Conservation (phyloP, 2,888 invertebrate species). For the Flabesymbios commensalis region DNA sequence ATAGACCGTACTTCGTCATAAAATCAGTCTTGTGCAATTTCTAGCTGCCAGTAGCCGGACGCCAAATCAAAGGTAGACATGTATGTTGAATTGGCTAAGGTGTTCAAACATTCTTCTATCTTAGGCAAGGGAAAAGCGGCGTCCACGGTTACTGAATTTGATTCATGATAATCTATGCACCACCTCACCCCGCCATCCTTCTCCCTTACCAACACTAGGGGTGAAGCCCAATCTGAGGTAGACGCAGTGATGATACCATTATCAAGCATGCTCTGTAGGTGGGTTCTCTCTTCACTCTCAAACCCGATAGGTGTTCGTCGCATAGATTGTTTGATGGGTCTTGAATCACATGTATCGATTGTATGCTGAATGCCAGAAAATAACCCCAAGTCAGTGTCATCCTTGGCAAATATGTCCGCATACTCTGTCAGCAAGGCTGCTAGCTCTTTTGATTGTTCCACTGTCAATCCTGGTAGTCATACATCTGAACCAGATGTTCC, state of each 20-base stretch:
- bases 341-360: slow-evolving; percentile 10
- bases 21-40: not conserved
- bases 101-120: not conserved
- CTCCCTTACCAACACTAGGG: not conserved
- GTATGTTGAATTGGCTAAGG: not conserved
- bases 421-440: not conserved
- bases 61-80: not conserved
- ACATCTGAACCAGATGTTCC: too few species aligned
- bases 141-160: not conserved
- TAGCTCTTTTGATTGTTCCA: not conserved
- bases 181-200: not conserved
- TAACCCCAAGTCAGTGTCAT: not conserved
- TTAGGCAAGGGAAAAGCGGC: not conserved
- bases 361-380: not conserved
- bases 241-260: not conserved
- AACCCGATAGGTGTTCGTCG: slow-evolving; percentile 1
- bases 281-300: not conserved
- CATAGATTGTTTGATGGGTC: slow-evolving; percentile 7
- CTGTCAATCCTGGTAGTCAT: too few species aligned
- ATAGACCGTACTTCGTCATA: not conserved
- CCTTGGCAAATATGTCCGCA: not conserved
- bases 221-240: not conserved
- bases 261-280: not conserved
- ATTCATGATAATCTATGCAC: not conserved
- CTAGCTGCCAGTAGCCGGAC: not conserved